Base-by-base conservation (phyloP, 2,888 invertebrate genomes). In the Hetaerina titia region DNA sequence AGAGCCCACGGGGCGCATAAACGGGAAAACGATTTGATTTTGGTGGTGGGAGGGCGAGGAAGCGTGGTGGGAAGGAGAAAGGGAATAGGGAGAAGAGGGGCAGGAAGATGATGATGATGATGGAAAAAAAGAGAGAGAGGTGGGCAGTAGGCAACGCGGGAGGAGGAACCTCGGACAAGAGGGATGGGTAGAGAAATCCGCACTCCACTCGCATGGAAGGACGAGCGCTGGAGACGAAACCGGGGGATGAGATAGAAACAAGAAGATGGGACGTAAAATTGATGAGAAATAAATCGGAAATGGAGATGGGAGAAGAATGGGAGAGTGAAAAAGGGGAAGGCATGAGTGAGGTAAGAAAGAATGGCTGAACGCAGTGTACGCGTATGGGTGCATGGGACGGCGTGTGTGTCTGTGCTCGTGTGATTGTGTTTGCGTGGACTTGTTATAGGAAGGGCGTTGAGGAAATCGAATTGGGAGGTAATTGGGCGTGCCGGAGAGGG, bases 221-320 rank as follows among this genome's bases (percentile, higher is more conserved):
- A 69, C 15, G 69, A 69, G 19, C 31, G 31, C 81, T 15, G 63
- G 89, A 58, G 89, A 58, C 89, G 13, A 58, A 58, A 7, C 87
- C n/a, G 22, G 45, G 31, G 92, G 69, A 92, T 74, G 74, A 92
- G 92, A 56, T 22, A 92, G 69, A 92, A 92, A 92, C 92, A 92
- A 92, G 69, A 92, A 92, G 92, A 92, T 92, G 69, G 92, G 92
- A 92, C 92, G 92, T 92, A 92, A 92, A 92, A 92, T 92, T 92
- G 92, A 92, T 74, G 92, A 92, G 92, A 74, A 92, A 92, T 92
- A 92, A 92, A 92, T 92, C 92, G 92, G 92, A 92, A 92, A 92
- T 92, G 92, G 92, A 92, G 89, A 57, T 19, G 25, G 89, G 69
- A 56, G 6, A 64, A 45, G 31, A 11, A 31, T 22, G 90, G 90